phyloP scores from a whole-genome alignment of 2,888 invertebrate species.

The Cyrtodaria siliqua region DNA sequence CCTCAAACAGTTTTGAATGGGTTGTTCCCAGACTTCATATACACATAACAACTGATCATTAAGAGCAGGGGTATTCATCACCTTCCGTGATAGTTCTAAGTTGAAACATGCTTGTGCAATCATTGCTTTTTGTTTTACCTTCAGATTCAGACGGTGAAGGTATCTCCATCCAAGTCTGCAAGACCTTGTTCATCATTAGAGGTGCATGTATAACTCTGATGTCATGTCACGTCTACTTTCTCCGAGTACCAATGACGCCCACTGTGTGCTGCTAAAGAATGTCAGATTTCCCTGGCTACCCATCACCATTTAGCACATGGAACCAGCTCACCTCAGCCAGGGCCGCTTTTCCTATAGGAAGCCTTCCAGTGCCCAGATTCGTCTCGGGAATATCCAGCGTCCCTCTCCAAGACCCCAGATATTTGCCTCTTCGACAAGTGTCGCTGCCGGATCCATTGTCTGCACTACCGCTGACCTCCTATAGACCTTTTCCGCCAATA shows the following conservation, averaged over 20 bases:
- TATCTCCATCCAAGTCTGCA: no score
- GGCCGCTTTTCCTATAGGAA: conserved; percentile 51
- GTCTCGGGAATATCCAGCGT: conserved; percentile 37
- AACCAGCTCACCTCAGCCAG: conserved; percentile 49
- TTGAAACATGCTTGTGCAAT: no score
- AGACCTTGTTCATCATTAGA: conserved; percentile 7
- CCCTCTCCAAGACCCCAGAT: conserved; percentile 29
- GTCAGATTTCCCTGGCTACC: conserved; percentile 65
- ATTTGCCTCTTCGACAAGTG: conserved; percentile 28
- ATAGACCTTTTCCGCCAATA: conserved; percentile 29
- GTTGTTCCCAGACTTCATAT: no score
- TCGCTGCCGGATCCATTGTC: conserved; percentile 45
- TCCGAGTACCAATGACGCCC: conserved; percentile 48
- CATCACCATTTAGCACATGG: conserved; percentile 62
- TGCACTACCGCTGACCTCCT: conserved; percentile 25
- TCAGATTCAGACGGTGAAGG: no score
- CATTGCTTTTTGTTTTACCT: no score
- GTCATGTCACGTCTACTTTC: conserved; percentile 58
- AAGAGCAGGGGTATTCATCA: no score
- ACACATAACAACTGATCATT: no score
- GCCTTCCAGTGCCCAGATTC: conserved; percentile 37
- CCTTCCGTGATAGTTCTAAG: no score
- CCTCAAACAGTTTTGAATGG: no score
- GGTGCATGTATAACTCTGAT: conserved; percentile 24
- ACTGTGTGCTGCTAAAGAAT: conserved; percentile 48